A percentile compares a stretch with the other conserved stretches of the same genome.
Evolutionary conservation across 2,797 vertebrate species (phyloP).

Genomic region (Fratercula arctica): DNA sequence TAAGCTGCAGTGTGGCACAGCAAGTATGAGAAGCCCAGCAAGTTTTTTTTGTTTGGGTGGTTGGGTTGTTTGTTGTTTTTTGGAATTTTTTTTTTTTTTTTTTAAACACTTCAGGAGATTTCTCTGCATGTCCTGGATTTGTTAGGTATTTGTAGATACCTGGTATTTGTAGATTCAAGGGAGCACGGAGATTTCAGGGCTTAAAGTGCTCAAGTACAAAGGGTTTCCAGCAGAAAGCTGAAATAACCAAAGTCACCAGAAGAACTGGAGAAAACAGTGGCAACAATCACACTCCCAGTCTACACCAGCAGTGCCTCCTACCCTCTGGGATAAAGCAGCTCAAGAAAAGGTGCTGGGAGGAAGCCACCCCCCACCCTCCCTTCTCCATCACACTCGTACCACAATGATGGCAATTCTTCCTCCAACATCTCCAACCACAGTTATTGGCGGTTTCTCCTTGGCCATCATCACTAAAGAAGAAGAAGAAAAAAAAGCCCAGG

Average conservation of each 20-base stretch:
- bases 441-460: conserved; percentile 98
- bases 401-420: conserved; percentile 97
- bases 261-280: not conserved
- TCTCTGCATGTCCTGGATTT: not conserved
- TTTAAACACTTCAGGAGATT: not conserved
- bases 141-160: not conserved
- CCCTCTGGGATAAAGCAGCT: not conserved
- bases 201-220: not conserved
- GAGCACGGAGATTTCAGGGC: not conserved
- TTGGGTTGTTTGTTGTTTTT: not conserved
- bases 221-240: not conserved
- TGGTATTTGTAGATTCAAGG: not conserved
- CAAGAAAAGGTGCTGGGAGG: not conserved
- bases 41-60: not conserved
- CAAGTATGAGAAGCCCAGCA: not conserved
- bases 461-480: conserved; percentile 92
- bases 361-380: not conserved
- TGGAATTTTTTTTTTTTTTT: not conserved
- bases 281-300: not conserved
- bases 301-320: not conserved
- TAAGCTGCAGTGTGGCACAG: not conserved
- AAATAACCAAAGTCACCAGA: not conserved
- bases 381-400: conserved; percentile 77
- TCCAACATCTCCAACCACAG: conserved; percentile 96
- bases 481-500: not conserved